Conservation (phyloP, 2,113 vertebrate species). For the Capreolus pygargus region DNA sequence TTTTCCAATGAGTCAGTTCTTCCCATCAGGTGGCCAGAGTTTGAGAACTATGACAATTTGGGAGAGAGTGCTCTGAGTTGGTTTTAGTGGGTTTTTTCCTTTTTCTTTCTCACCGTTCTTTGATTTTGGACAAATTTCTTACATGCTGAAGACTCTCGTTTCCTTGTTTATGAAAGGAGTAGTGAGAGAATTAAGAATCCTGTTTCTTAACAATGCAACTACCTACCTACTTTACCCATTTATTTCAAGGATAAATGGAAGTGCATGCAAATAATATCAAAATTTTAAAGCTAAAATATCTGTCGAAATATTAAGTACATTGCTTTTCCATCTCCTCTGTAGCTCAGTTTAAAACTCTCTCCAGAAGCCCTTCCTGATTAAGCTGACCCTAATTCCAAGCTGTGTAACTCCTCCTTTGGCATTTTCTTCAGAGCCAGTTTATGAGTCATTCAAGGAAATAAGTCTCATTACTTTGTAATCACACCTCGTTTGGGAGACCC, state of each 20-base stretch:
- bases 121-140: background rate
- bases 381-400: background rate
- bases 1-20: background rate
- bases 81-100: background rate
- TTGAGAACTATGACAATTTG: background rate
- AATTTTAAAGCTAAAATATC: background rate
- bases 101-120: background rate
- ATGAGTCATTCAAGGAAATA: constrained; percentile 58
- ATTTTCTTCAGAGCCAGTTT: constrained; percentile 34
- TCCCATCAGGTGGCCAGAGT: background rate
- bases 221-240: background rate
- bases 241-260: background rate
- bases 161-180: background rate
- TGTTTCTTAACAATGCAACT: background rate
- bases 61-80: background rate
- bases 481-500: constrained; percentile 1
- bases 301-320: background rate
- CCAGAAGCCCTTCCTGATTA: constrained; percentile 7
- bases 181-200: background rate
- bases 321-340: background rate
- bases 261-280: background rate
- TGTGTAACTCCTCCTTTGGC: background rate
- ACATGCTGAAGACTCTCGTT: background rate
- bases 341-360: background rate
- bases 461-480: constrained; percentile 50